Evolutionary conservation across 1,140 invertebrate species (phyloP).

Genomic region (Acromyrmex echinatior): DNA sequence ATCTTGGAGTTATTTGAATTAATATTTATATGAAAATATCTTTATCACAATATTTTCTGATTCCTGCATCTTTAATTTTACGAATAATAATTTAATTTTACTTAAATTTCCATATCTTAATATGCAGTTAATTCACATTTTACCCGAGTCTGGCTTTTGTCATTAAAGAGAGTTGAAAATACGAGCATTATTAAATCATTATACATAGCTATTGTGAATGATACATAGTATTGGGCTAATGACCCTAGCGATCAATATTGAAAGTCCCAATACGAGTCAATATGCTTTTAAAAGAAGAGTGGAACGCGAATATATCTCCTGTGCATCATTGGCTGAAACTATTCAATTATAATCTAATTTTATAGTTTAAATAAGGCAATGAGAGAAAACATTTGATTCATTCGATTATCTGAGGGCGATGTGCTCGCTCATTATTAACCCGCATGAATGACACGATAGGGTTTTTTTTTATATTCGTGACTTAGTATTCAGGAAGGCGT

Average conservation of each 20-base stretch:
- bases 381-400: conserved; percentile 11
- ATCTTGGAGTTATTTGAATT: conserved; percentile 23
- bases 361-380: conserved; percentile 12
- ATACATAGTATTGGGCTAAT: conserved; percentile 22
- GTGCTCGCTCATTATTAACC: conserved; percentile 35
- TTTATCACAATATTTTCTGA: conserved; percentile 3
- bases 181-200: conserved; percentile 21
- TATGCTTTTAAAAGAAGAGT: conserved; percentile 13
- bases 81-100: too few relatives aligned
- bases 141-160: background rate
- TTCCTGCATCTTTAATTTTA: conserved; percentile 21
- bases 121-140: background rate
- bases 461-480: conserved; percentile 68
- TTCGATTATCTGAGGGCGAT: conserved; percentile 6
- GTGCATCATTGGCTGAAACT: background rate
- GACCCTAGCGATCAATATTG: conserved; percentile 39
- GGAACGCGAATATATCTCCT: background rate
- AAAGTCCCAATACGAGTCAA: conserved; percentile 17
- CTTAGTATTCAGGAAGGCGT: conserved; percentile 85
- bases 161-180: conserved; percentile 14
- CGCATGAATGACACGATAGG: conserved; percentile 44
- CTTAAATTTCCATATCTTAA: conserved; percentile 14
- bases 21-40: background rate
- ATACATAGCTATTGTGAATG: conserved; percentile 18
- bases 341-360: conserved; percentile 47